A percentile compares a stretch with the other conserved stretches of the same genome.
phyloP scores from a whole-genome alignment of 2,888 invertebrate genomes.

The Norana najaformis region DNA sequence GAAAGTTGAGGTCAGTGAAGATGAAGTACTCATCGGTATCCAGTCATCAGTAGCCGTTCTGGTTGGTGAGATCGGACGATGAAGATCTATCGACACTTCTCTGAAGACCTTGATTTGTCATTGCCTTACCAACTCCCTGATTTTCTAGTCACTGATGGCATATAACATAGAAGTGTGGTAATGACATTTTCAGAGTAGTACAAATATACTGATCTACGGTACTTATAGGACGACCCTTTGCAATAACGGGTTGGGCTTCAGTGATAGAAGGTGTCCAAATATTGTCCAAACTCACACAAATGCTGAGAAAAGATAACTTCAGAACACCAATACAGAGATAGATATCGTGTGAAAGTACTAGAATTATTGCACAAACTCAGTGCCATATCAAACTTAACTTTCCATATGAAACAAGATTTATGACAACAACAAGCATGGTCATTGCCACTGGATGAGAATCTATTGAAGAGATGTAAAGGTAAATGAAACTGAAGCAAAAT shows the following conservation, averaged over 20 bases:
- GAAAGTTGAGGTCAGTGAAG: no score
- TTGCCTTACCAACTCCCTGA: background rate
- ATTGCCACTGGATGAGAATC: background rate
- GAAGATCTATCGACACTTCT: background rate
- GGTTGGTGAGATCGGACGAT: background rate
- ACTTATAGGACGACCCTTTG: background rate
- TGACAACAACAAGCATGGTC: background rate
- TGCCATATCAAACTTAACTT: no score
- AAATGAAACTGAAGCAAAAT: background rate
- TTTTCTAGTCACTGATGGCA: background rate
- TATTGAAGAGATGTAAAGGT: background rate
- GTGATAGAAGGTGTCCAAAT: no score
- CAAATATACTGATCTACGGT: background rate
- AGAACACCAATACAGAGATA: no score
- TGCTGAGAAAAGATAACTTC: no score
- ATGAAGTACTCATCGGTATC: no score
- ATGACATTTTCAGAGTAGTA: background rate
- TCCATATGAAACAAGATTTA: no score
- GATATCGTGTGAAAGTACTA: no score
- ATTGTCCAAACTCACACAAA: no score
- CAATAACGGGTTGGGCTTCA: no score
- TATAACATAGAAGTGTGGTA: background rate
- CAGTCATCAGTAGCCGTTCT: background rate
- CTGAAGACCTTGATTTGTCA: background rate
- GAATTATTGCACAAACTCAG: no score